Evolutionary conservation across 2,797 vertebrate genomes (phyloP).

Genomic region (Rallus crepitans): DNA sequence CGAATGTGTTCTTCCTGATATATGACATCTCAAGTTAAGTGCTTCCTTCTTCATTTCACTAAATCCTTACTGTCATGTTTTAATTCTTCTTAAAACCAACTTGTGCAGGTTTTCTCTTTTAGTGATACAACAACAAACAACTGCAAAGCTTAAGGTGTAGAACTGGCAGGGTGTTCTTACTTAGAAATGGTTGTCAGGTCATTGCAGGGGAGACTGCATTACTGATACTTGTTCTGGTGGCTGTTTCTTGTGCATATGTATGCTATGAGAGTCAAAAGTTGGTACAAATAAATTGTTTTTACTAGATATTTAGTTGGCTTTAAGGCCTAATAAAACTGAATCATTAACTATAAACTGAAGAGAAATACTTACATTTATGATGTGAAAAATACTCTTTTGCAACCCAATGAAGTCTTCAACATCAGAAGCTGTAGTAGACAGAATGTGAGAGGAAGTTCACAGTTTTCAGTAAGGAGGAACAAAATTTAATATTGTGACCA

Average conservation of each 20-base stretch:
- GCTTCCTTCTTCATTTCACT: neutral
- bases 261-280: conserved; percentile 1
- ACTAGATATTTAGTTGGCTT: conserved; percentile 18
- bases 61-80: neutral
- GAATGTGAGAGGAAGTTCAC: neutral
- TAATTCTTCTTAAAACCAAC: neutral
- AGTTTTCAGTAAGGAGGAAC: neutral
- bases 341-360: conserved; percentile 24
- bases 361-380: conserved; percentile 13
- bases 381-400: neutral
- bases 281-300: conserved; percentile 28
- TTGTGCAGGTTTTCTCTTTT: neutral
- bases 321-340: conserved; percentile 45
- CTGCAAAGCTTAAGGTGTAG: neutral
- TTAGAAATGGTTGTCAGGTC: neutral
- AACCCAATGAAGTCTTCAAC: neutral
- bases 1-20: neutral
- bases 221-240: neutral
- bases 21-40: neutral
- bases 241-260: neutral
- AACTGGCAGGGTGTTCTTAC: neutral
- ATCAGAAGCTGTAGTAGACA: neutral
- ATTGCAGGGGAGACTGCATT: neutral
- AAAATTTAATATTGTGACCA: neutral
- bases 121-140: neutral